Base-by-base conservation (phyloP, 2,888 invertebrate genomes). In the Dryobota labecula region DNA sequence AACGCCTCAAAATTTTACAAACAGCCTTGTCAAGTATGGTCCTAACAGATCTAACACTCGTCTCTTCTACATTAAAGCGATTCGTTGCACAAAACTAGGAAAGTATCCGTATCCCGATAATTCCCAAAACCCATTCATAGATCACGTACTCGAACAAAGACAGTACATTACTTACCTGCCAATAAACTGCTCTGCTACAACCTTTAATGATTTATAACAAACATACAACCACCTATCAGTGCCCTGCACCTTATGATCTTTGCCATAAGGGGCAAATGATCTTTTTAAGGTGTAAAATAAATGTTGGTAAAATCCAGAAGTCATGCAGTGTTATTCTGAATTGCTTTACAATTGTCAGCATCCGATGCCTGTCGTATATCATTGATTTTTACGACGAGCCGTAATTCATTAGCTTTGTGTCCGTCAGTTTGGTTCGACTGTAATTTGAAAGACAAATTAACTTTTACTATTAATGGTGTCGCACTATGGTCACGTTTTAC, bases 41-140 rank as follows among this genome's bases (percentile, higher is more conserved):
- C 43, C 27, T n/a, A n/a, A n/a, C n/a, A n/a, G n/a, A n/a, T 9
- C 15, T 20, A 69, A 43, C 54, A 63, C 1, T 11, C 24, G 6
- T 49, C 24, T 20, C 2, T 58, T 36, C 20, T 51, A 24, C 20
- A 30, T 33, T 53, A 45, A 49, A 51, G 41, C 15, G 2, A 65
- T 69, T 58, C 47, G 33, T 86, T 87, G 88, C 82, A 83, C 81
- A 84, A 86, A 84, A 80, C 74, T 79, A 72, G 75, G 70, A 84
- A 85, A 84, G 71, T 83, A 77, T 70, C 66, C 82, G 57, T 84
- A 72, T 83, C 80, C 80, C 66, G 74, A 80, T 91, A 90, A 93
- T 91, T 92, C 91, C 87, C 84, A 70, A 92, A 92, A 90, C 88
- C 89, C 92, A 95, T 95, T 95, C 94, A 94, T 93, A 90, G 90